These are phyloP conservation scores for Bettongia penicillata DNA, from an alignment of 2,113 vertebrate genomes.

Conservation along the genomic window DNA sequence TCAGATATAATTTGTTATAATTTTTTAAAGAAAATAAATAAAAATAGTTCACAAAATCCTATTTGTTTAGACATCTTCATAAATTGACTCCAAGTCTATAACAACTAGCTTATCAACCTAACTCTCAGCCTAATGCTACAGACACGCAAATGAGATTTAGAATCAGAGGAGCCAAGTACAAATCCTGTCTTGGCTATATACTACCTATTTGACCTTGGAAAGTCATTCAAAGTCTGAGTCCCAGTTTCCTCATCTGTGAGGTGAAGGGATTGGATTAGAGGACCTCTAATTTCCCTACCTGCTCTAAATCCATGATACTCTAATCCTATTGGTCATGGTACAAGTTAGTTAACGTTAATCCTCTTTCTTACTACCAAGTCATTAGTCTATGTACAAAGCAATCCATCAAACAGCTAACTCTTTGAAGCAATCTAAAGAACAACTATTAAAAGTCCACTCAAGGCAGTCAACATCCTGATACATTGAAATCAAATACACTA, in stretches of 20 bases:
- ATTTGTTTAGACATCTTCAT: background rate
- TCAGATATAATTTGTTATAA: background rate
- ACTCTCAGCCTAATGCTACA: background rate
- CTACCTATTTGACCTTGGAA: background rate
- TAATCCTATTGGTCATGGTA: background rate
- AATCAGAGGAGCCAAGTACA: background rate
- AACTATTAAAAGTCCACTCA: slow-evolving; percentile 3
- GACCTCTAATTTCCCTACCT: background rate
- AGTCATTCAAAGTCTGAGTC: background rate
- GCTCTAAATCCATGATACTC: background rate
- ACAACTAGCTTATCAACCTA: background rate
- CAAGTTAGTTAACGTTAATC: background rate
- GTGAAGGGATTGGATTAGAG: background rate
- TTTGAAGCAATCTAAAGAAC: slow-evolving; percentile 36
- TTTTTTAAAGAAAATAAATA: background rate
- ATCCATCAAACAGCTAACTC: background rate
- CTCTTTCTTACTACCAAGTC: slow-evolving; percentile 20
- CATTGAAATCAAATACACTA: slow-evolving; percentile 5
- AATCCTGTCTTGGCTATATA: background rate
- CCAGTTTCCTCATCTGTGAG: background rate
- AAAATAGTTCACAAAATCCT: background rate
- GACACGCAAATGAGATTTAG: background rate
- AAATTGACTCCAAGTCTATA: background rate
- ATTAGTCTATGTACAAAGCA: slow-evolving; percentile 13
- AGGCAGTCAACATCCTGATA: slow-evolving; percentile 7